A percentile compares a stretch with the other conserved stretches of the same genome.
Evolutionary conservation across 2,113 vertebrate species (phyloP).

Genomic region (Solenodon paradoxus): DNA sequence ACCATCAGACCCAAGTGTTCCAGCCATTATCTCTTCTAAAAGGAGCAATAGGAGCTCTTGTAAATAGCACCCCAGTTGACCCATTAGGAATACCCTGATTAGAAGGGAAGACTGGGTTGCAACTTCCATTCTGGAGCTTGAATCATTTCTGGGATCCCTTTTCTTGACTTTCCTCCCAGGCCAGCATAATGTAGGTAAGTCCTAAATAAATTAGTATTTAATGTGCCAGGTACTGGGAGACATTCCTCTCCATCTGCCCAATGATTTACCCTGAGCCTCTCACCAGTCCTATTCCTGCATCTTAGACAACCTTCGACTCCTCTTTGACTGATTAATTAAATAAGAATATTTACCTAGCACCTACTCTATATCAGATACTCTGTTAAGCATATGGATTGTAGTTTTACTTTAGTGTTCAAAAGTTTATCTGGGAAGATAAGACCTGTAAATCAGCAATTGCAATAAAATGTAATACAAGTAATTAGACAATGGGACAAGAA

Average conservation of each 20-base stretch:
- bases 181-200: neutral
- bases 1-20: neutral
- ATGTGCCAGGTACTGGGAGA: neutral
- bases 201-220: neutral
- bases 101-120: neutral
- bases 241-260: neutral
- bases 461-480: neutral
- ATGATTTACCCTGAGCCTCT: neutral
- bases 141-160: neutral
- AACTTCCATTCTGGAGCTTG: neutral
- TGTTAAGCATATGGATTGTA: neutral
- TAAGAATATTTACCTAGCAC: neutral
- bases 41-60: neutral
- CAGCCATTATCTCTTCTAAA: neutral
- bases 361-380: neutral
- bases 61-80: neutral
- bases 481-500: neutral
- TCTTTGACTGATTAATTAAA: neutral
- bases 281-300: neutral
- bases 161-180: fast-evolving
- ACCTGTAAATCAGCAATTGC: neutral
- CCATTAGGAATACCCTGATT: neutral
- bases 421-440: neutral
- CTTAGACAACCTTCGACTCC: neutral
- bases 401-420: neutral